Percentiles rank a stretch among this genome's conserved stretches.
Conservation (phyloP, 2,797 vertebrate species). For the Poeciliopsis presidionis region DNA sequence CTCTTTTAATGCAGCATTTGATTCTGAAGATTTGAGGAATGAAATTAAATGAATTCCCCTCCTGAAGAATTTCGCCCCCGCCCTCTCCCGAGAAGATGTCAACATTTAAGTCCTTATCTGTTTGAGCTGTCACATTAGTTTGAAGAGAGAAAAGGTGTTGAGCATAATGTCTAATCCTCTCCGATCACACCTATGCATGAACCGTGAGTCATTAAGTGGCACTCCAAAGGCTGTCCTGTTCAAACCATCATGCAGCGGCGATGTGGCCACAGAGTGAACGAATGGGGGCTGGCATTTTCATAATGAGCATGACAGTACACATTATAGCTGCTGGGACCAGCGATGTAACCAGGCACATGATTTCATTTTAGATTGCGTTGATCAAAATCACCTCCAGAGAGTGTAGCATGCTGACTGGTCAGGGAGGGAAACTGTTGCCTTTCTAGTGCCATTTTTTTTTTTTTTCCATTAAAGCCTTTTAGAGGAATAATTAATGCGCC, state of each 20-base stretch:
- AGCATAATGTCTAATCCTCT: slow-evolving; percentile 49
- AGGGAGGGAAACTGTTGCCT: background rate
- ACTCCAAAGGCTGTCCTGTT: slow-evolving; percentile 49
- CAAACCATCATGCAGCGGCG: slow-evolving; percentile 45
- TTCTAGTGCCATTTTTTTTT: slow-evolving; percentile 18
- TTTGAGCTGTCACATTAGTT: slow-evolving; percentile 62
- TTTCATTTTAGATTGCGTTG: slow-evolving; percentile 53
- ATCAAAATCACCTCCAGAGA: slow-evolving; percentile 36
- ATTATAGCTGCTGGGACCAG: slow-evolving; percentile 60
- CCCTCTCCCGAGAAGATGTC: slow-evolving; percentile 28
- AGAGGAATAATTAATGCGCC: slow-evolving; percentile 30
- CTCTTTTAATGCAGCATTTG: slow-evolving; percentile 40
- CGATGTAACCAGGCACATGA: slow-evolving; percentile 30
- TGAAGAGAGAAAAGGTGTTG: slow-evolving; percentile 40
- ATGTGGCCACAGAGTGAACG: slow-evolving; percentile 33
- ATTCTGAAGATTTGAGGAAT: slow-evolving; percentile 31
- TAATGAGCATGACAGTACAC: slow-evolving; percentile 64
- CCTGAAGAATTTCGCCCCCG: slow-evolving; percentile 30
- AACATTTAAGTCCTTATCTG: slow-evolving; percentile 52
- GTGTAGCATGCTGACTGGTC: slow-evolving; percentile 12
- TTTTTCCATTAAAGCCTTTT: background rate
- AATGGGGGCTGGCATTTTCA: slow-evolving; percentile 68
- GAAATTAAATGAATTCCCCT: slow-evolving; percentile 27
- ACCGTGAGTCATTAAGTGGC: slow-evolving; percentile 64
- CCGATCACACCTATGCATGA: slow-evolving; percentile 54